Conservation (phyloP, 1,140 invertebrate genomes). For the Ips nitidus region DNA sequence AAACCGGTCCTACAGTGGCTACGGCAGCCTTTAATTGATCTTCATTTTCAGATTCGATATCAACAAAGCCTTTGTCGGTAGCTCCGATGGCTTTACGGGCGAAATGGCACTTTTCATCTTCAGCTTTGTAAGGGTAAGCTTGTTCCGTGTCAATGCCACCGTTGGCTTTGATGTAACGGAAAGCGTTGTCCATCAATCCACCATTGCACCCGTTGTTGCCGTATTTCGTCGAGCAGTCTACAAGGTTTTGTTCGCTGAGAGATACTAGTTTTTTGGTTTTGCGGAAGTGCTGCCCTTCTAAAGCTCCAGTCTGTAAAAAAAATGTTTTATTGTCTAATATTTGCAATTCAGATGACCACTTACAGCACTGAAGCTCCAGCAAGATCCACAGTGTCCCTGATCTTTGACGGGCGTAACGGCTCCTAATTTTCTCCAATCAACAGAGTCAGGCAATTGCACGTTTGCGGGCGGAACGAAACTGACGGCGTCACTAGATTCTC, state of each 20-base stretch:
- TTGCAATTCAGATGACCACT: conserved; percentile 47
- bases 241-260: conserved; percentile 95
- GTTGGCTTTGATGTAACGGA: conserved; percentile 91
- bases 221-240: conserved; percentile 56
- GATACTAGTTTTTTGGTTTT: conserved; percentile 82
- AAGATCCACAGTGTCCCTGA: conserved; percentile 92
- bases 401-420: conserved; percentile 91
- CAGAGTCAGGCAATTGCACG: conserved; percentile 67
- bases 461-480: conserved; percentile 75
- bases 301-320: conserved; percentile 79
- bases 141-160: conserved; percentile 88
- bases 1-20: conserved; percentile 85
- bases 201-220: conserved; percentile 26
- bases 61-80: conserved; percentile 80
- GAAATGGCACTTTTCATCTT: conserved; percentile 67
- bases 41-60: conserved; percentile 76
- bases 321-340: too few relatives aligned
- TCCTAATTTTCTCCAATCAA: conserved; percentile 88
- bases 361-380: conserved; percentile 90
- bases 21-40: conserved; percentile 74
- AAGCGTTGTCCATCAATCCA: conserved; percentile 59
- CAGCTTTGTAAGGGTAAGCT: conserved; percentile 85
- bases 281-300: conserved; percentile 95
- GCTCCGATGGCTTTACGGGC: conserved; percentile 73
- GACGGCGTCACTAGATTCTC: conserved; percentile 51